Base-by-base conservation (phyloP, 2,888 invertebrate genomes). In the Rugalucina vietnamica region DNA sequence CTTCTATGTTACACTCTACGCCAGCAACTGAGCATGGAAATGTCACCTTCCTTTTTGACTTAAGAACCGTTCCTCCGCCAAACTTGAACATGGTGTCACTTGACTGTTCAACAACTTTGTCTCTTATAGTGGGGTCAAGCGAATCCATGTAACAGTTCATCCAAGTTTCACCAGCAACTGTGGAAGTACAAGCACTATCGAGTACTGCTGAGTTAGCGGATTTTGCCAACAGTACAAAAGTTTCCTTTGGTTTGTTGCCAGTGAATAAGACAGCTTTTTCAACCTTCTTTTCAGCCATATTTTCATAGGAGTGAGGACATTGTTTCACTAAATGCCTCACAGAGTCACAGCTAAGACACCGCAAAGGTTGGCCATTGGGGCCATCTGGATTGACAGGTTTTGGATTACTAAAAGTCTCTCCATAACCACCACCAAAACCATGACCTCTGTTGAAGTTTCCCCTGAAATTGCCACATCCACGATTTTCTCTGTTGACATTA, bases 181-280 rank as follows among this genome's bases (percentile, higher is more conserved):
- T 85, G 39, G 82, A 49, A 14, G 77, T 83, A 65, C 87, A 83
- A 1, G 83, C 88, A 54, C 78, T 82, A 36, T 86, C 86, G 43
- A 88, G 70, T 27, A 88, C 76, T 57, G 86, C 84, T 49, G 84
- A 79, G 36, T 84, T 81, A 8, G 54, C 49, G 21, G 88, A 73
- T 80, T 88, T 82, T 32, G 82, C 87, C 37, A 81, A 54, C 34
- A 86, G 49, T 18, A 81, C 50, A 12, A 73, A 49, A 8, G 74
- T 54, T 65, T 86, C 83, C 37, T 37, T 70, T 36, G 14, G 18
- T 34, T 54, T 76, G 27, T 82, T 80, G 29, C 85, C 85, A 24
- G 83, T 86, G 49, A 86, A 86, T n/a, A 86, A 37, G 21, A 83
- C 83, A 24, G 81, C 86, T 32, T 87, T 75, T 57, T 84, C 82